phyloP scores from a whole-genome alignment of 2,797 vertebrate species.

The Macrochelys suwanniensis region DNA sequence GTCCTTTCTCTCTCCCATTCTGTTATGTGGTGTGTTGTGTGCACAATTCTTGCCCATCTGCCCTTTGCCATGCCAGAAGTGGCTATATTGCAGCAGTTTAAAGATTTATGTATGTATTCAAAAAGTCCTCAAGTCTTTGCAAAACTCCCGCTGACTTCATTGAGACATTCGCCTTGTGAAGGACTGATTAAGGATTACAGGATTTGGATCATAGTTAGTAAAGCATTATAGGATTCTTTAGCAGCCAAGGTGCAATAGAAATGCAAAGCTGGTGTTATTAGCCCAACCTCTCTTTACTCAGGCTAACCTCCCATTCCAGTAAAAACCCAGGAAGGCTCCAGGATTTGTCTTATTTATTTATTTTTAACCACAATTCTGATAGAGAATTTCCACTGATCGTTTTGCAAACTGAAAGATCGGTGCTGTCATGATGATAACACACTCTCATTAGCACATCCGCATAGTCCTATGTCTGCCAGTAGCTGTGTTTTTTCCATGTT shows the following conservation, averaged over 20 bases:
- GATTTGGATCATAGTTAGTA: background rate
- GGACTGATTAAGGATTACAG: background rate
- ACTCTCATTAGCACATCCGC: background rate
- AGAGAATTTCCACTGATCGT: background rate
- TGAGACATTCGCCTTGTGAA: background rate
- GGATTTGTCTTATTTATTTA: background rate
- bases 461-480: background rate
- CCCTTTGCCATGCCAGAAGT: background rate
- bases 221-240: background rate
- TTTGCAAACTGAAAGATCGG: background rate
- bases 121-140: fast-evolving
- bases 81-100: background rate
- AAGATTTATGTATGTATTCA: background rate
- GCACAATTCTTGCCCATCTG: background rate
- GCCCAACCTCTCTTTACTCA: background rate
- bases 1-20: background rate
- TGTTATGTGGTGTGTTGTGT: background rate
- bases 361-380: background rate
- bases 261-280: background rate
- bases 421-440: background rate
- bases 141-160: background rate
- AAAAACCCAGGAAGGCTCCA: background rate
- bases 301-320: background rate
- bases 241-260: background rate
- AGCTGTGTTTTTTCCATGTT: background rate